Evolutionary conservation across 2,113 vertebrate genomes (phyloP).

Genomic region (Mesocricetus auratus): DNA sequence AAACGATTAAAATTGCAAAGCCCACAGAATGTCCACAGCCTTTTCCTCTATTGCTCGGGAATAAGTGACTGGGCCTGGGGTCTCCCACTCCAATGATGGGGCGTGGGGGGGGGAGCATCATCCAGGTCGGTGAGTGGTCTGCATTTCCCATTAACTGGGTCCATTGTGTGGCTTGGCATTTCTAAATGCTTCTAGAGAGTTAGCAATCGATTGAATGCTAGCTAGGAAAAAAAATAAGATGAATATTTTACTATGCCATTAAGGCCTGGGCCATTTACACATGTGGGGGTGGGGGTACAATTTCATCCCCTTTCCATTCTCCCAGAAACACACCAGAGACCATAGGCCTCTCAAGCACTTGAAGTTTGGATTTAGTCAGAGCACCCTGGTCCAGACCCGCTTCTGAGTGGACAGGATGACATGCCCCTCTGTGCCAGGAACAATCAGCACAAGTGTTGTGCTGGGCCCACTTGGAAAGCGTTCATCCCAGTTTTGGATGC

Average conservation of each 20-base stretch:
- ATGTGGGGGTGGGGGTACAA: constrained; percentile 49
- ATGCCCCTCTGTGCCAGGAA: neutral
- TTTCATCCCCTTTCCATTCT: constrained; percentile 60
- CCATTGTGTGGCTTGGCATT: constrained; percentile 44
- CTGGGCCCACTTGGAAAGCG: neutral
- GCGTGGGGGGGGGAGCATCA: neutral
- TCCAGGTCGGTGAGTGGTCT: neutral
- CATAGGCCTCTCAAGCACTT: neutral
- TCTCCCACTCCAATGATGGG: neutral
- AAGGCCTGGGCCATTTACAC: constrained; percentile 68
- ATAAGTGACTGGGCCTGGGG: neutral
- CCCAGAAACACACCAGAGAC: constrained; percentile 21
- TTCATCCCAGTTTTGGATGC: neutral
- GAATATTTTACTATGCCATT: constrained; percentile 77
- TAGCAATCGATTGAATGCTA: constrained; percentile 44
- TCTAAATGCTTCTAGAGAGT: constrained; percentile 31
- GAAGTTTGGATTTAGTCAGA: neutral
- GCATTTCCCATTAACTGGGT: constrained; percentile 14
- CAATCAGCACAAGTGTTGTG: neutral
- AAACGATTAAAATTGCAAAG: neutral
- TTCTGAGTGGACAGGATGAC: neutral
- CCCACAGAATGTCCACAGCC: neutral
- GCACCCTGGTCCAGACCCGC: neutral
- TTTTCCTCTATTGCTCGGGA: neutral
- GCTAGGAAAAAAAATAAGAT: constrained; percentile 61